These are phyloP conservation scores for Ernsta delagoae DNA, from an alignment of 2,888 invertebrate genomes.

Conservation along the genomic window DNA sequence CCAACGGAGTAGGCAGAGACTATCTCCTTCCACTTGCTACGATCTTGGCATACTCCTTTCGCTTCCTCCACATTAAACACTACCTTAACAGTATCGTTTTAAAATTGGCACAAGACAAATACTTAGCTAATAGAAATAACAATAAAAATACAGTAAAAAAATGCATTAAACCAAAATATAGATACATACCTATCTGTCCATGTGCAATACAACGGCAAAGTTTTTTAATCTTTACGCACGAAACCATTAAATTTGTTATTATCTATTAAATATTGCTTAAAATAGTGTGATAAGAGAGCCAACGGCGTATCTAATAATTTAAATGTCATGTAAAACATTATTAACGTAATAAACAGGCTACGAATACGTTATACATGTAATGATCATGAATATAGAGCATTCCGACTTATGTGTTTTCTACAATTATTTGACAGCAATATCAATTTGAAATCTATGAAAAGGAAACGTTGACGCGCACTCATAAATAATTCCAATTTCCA, in stretches of 20 bases:
- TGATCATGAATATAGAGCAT: constrained; percentile 23
- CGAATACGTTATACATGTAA: too few relatives aligned
- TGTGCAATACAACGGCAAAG: neutral
- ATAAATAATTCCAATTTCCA: constrained; percentile 17
- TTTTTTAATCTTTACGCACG: neutral
- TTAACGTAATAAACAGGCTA: neutral
- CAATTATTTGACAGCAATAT: constrained; percentile 12
- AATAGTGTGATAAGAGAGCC: neutral
- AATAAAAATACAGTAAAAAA: too few relatives aligned
- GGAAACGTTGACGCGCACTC: constrained; percentile 24
- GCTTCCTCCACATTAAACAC: too few relatives aligned
- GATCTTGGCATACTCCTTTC: too few relatives aligned
- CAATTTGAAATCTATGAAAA: constrained; percentile 17
- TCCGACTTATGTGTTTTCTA: constrained; percentile 12
- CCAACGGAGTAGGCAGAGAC: too few relatives aligned
- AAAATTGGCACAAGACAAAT: too few relatives aligned
- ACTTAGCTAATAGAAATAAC: too few relatives aligned
- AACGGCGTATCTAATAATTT: neutral
- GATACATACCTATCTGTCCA: too few relatives aligned
- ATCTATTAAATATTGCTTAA: neutral
- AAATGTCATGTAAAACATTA: constrained; percentile 20
- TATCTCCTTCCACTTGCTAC: too few relatives aligned
- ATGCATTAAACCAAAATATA: too few relatives aligned
- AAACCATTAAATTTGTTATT: neutral
- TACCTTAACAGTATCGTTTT: neutral